Conservation (phyloP, 2,888 invertebrate genomes). For the Leptura quadrifasciata region DNA sequence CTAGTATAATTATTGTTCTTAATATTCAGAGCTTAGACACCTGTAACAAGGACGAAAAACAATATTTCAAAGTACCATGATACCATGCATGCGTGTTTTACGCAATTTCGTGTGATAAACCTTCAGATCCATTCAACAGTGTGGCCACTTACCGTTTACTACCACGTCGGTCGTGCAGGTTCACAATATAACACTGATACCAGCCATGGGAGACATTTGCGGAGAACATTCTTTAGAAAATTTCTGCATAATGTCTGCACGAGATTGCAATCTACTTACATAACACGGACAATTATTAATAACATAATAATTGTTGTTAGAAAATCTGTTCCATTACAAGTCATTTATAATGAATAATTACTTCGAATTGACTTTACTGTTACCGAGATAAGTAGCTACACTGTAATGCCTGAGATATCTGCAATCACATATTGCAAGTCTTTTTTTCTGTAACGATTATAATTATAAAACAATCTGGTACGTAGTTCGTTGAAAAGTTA, state of each 20-base stretch:
- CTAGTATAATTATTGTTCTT: no score
- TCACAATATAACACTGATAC: not conserved
- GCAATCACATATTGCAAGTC: not conserved
- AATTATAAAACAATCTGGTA: constrained; percentile 1
- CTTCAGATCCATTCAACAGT: no score
- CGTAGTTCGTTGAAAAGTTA: not conserved
- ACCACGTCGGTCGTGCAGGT: not conserved
- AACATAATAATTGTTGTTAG: constrained; percentile 10
- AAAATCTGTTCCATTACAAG: constrained; percentile 4
- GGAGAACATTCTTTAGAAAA: not conserved
- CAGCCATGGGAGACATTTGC: not conserved
- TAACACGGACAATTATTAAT: constrained; percentile 15
- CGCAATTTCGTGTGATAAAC: no score
- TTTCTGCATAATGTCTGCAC: not conserved
- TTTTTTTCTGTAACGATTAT: not conserved
- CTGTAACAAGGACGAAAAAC: no score
- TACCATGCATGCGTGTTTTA: no score
- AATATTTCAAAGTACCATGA: no score
- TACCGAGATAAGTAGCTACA: not conserved
- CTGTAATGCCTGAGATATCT: not conserved
- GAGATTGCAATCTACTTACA: constrained; percentile 25
- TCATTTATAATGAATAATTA: not conserved
- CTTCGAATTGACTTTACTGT: not conserved
- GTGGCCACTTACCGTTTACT: no score
- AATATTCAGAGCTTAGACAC: no score